Evolutionary conservation across 2,888 invertebrate genomes (phyloP), one percentile per base, ranked within the genome.

Genomic region (Heliconius charithonia): DNA sequence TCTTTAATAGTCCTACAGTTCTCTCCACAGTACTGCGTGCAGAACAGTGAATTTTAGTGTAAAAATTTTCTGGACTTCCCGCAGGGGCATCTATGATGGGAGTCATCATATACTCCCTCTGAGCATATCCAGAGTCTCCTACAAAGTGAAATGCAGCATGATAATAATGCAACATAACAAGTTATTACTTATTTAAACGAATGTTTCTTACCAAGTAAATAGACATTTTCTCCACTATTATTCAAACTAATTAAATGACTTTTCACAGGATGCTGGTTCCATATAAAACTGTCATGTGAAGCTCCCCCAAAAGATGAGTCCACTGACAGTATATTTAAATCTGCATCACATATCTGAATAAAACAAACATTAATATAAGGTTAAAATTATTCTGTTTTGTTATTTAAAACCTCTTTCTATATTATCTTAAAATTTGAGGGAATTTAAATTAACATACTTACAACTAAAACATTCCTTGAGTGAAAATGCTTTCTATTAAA

Each of bases 401-500:
- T 59, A 59, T 9, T 10, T 59, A 45, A 45, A 16, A 16, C 4
- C 4, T 16, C 45, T 51, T 41, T 3, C 41, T 41, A 13, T n/a
- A 19, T 59, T 72, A 72, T 56, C 7, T 59, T 56, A n/a, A 19
- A 22, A 27, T 25, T 25, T 27, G n/a, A 27, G n/a, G 10, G n/a
- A 13, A 19, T 9, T 29, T 29, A 16, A 65, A 29, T 29, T 29
- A 16, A 59, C 56, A 63, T 63, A 79, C 79, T 77, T 74, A 80
- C 80, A 70, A 81, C 74, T 74, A 78, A 67, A 74, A 79, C 77
- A 72, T 81, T 80, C 32, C 75, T 69, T 16, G 69, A 79, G 29
- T 82, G 78, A 76, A 62, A 78, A 45, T 73, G 41, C 62, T 82
- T 80, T 25, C 80, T 63, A 74, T 80, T 78, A 6, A 76, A 80